These are phyloP conservation scores for Alosa alosa DNA, from an alignment of 2,113 vertebrate species.

Conservation along the genomic window DNA sequence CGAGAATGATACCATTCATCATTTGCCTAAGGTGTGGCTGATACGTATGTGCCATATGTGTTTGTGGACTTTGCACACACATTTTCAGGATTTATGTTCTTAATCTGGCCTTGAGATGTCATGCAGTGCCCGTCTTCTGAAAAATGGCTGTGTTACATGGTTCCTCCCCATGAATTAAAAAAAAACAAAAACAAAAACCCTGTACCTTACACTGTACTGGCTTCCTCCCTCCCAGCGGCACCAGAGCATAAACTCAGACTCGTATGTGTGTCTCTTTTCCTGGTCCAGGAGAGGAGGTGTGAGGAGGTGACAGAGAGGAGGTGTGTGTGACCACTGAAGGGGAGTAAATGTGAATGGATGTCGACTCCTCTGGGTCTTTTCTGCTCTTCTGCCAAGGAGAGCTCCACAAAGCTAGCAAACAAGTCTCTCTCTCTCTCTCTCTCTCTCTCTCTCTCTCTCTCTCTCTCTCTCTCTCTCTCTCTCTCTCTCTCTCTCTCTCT, in stretches of 20 bases:
- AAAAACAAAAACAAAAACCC: not conserved
- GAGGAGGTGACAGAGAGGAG: too few species aligned
- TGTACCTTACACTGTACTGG: not conserved
- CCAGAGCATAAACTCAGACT: not conserved
- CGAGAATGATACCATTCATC: not conserved
- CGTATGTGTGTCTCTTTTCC: not conserved
- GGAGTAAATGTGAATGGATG: not conserved
- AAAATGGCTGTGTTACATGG: not conserved
- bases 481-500: not conserved
- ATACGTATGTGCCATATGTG: not conserved
- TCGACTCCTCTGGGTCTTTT: not conserved
- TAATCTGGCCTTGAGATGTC: not conserved
- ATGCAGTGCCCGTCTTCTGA: not conserved
- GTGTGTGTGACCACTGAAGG: not conserved
- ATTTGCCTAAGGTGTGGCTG: not conserved
- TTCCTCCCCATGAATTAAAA: not conserved
- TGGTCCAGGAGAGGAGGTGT: too few species aligned
- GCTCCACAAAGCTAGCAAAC: slow-evolving; percentile 1
- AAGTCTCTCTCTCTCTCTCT: not conserved
- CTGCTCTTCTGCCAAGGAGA: not conserved
- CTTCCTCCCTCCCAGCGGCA: not conserved
- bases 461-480: not conserved
- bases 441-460: not conserved
- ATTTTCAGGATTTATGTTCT: not conserved
- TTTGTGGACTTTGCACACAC: not conserved